Percentiles rank a stretch among this genome's conserved stretches.
Conservation (phyloP, 2,113 vertebrate species). For the Cinclus mexicanus region DNA sequence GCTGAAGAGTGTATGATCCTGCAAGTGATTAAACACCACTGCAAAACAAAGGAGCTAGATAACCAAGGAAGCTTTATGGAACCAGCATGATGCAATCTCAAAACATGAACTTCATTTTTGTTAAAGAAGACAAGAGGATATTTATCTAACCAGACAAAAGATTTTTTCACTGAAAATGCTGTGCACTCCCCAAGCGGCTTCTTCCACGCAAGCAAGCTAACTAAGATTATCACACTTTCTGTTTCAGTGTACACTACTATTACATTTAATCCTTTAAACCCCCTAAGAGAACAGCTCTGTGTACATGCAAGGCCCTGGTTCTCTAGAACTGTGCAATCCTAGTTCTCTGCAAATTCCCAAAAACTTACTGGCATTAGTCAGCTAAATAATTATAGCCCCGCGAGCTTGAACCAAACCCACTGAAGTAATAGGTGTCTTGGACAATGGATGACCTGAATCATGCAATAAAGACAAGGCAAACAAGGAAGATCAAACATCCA, state of each 20-base stretch:
- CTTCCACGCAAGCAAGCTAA: not conserved
- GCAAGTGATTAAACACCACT: not conserved
- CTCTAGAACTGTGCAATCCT: not conserved
- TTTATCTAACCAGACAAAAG: not conserved
- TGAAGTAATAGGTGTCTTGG: not conserved
- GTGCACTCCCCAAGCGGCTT: not conserved
- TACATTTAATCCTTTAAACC: conserved; percentile 21
- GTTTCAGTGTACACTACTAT: not conserved
- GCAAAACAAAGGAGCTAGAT: conserved; percentile 3
- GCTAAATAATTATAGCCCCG: not conserved
- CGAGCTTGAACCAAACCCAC: not conserved
- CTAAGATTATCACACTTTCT: not conserved
- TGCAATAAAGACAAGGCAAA: not conserved
- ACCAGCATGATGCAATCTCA: not conserved
- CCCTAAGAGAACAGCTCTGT: not conserved
- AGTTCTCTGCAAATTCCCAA: not conserved
- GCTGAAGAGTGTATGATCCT: conserved; percentile 17
- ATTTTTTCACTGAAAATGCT: not conserved
- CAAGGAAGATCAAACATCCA: not conserved
- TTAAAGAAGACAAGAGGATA: not conserved
- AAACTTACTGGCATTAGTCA: not conserved
- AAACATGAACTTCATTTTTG: not conserved
- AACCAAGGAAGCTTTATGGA: not conserved
- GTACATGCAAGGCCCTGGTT: not conserved
- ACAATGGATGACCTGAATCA: not conserved